A percentile compares a stretch with the other conserved stretches of the same genome.
Conservation (phyloP, 2,113 vertebrate genomes). For the Pithys albifrons region DNA sequence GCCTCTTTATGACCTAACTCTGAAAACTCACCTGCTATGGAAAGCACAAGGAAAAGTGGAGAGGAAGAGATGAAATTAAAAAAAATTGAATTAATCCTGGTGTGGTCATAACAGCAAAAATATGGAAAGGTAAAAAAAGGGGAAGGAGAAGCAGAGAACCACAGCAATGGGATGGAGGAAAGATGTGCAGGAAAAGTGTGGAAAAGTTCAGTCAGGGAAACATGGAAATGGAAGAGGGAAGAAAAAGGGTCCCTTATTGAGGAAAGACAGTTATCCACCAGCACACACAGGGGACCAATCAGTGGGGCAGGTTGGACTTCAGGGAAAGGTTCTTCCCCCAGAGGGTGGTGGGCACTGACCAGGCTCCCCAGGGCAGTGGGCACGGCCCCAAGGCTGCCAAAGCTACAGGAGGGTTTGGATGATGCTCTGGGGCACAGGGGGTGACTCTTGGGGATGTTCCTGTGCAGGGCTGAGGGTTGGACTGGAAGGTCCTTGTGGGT, state of each 20-base stretch:
- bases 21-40: neutral
- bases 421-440: neutral
- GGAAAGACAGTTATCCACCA: neutral
- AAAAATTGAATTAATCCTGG: neutral
- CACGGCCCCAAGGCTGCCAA: neutral
- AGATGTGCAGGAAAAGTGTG: neutral
- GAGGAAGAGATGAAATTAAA: neutral
- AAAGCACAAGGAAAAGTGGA: neutral
- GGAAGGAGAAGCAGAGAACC: neutral
- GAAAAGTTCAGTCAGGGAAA: neutral
- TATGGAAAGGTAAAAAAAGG: neutral
- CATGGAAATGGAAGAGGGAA: neutral
- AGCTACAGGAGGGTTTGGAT: neutral
- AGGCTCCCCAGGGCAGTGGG: neutral
- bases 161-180: neutral
- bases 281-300: rapidly evolving
- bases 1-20: neutral
- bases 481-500: neutral
- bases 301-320: neutral
- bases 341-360: neutral
- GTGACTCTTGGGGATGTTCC: neutral
- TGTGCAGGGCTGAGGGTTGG: neutral
- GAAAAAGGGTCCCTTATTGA: neutral
- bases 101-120: neutral
- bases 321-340: neutral